These are phyloP conservation scores for Argya squamiceps DNA, from an alignment of 2,797 vertebrate genomes.

Conservation along the genomic window DNA sequence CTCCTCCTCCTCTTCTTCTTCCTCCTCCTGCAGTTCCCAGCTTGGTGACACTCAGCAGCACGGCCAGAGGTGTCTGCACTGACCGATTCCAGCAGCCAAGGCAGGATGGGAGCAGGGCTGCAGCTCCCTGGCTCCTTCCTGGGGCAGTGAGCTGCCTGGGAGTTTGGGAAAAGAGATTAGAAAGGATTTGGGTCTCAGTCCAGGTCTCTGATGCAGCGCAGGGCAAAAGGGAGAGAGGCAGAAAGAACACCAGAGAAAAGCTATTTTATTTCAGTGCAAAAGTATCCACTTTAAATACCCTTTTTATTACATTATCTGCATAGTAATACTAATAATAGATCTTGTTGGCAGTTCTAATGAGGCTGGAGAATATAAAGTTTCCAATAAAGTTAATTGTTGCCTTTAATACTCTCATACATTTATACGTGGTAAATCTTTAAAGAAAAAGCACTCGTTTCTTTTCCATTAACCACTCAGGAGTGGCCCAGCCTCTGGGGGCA, in stretches of 20 bases:
- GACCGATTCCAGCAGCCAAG: rapidly evolving
- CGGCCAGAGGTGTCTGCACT: rapidly evolving
- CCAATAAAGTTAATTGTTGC: slow-evolving; percentile 85
- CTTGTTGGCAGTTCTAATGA: slow-evolving; percentile 84
- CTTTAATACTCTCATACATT: slow-evolving; percentile 82
- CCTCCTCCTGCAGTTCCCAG: background rate
- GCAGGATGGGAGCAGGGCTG: background rate
- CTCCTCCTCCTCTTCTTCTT: background rate
- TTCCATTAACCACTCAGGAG: slow-evolving; percentile 41
- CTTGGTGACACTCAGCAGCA: rapidly evolving
- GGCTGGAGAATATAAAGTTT: slow-evolving; percentile 82
- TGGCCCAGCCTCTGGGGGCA: background rate
- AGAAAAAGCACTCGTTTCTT: slow-evolving; percentile 66
- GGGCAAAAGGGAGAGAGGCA: slow-evolving; percentile 48
- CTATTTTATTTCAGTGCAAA: slow-evolving; percentile 75
- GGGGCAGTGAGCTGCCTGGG: background rate
- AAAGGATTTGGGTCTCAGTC: background rate
- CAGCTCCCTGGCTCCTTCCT: background rate
- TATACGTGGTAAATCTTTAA: slow-evolving; percentile 81
- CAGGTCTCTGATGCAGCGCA: background rate
- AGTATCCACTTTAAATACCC: slow-evolving; percentile 82
- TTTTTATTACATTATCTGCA: slow-evolving; percentile 84
- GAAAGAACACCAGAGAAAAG: slow-evolving; percentile 30
- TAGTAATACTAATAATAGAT: slow-evolving; percentile 84
- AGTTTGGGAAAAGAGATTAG: background rate